phyloP scores from a whole-genome alignment of 2,113 vertebrate genomes.

The Cichladusa arquata region DNA sequence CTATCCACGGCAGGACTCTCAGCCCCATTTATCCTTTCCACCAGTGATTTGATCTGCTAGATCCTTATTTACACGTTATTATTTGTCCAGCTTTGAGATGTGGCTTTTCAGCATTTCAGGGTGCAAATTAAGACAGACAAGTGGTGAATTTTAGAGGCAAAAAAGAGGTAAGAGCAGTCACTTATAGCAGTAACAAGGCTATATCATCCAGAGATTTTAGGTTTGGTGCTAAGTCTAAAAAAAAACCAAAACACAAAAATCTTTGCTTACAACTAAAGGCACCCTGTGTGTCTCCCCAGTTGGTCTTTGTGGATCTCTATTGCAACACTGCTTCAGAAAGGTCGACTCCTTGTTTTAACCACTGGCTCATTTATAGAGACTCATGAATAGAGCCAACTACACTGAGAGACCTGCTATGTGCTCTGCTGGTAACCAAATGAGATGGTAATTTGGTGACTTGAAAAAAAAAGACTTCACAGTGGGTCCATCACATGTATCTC shows the following conservation, averaged over 20 bases:
- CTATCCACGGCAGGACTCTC: background rate
- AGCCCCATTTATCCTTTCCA: background rate
- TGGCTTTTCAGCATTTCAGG: background rate
- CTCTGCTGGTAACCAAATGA: background rate
- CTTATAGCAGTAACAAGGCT: background rate
- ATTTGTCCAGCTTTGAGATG: background rate
- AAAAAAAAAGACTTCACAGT: background rate
- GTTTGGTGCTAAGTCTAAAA: background rate
- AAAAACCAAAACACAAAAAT: background rate
- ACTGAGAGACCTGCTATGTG: background rate
- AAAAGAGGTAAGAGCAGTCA: background rate
- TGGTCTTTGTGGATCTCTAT: background rate
- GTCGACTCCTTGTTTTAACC: background rate
- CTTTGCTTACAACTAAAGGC: background rate
- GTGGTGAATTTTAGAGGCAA: background rate
- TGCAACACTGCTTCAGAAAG: background rate
- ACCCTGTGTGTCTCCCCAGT: background rate
- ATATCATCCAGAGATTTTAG: background rate
- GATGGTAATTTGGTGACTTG: background rate
- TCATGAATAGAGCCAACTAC: background rate
- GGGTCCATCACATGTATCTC: background rate
- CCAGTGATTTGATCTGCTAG: background rate
- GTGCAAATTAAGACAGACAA: background rate
- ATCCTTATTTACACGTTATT: background rate
- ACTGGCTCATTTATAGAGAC: background rate